Percentiles rank a stretch among this genome's conserved stretches.
These are phyloP conservation scores for Herminia tarsipennalis DNA, from an alignment of 2,888 invertebrate species.

Conservation along the genomic window DNA sequence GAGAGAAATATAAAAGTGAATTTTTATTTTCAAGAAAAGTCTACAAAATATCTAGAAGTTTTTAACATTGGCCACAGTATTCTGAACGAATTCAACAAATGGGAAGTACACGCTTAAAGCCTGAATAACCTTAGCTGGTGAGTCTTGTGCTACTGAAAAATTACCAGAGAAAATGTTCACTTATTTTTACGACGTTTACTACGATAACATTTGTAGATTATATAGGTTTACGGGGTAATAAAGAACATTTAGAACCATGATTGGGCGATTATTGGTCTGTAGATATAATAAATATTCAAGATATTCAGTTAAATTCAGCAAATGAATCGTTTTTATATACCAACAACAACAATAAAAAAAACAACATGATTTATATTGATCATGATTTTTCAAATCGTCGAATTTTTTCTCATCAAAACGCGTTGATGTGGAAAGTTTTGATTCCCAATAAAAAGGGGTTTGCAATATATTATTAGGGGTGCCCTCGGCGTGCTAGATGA, in stretches of 20 bases:
- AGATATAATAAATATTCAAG: too few species aligned
- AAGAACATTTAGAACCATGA: too few species aligned
- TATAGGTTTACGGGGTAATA: too few species aligned
- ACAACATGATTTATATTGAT: neutral
- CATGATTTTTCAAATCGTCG: slow-evolving; percentile 21
- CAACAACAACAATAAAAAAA: slow-evolving; percentile 2
- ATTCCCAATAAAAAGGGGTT: slow-evolving; percentile 47
- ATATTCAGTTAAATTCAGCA: neutral
- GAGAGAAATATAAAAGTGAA: too few species aligned
- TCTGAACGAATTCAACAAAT: slow-evolving; percentile 1
- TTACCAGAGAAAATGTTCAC: neutral
- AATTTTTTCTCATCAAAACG: slow-evolving; percentile 39
- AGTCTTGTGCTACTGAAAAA: slow-evolving; percentile 9
- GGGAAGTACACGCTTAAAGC: slow-evolving; percentile 4
- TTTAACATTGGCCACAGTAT: neutral
- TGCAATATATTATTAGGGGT: slow-evolving; percentile 41
- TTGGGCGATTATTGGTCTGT: too few species aligned
- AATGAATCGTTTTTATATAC: neutral
- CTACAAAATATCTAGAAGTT: too few species aligned
- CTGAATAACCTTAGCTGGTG: slow-evolving; percentile 9
- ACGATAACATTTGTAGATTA: neutral
- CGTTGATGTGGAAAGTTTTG: slow-evolving; percentile 37
- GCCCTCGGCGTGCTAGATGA: slow-evolving; percentile 39
- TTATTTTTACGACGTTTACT: slow-evolving; percentile 3
- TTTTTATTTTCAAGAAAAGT: too few species aligned